A percentile compares a stretch with the other conserved stretches of the same genome.
Evolutionary conservation across 1,140 invertebrate species (phyloP).

Genomic region (Anoplophora glabripennis): DNA sequence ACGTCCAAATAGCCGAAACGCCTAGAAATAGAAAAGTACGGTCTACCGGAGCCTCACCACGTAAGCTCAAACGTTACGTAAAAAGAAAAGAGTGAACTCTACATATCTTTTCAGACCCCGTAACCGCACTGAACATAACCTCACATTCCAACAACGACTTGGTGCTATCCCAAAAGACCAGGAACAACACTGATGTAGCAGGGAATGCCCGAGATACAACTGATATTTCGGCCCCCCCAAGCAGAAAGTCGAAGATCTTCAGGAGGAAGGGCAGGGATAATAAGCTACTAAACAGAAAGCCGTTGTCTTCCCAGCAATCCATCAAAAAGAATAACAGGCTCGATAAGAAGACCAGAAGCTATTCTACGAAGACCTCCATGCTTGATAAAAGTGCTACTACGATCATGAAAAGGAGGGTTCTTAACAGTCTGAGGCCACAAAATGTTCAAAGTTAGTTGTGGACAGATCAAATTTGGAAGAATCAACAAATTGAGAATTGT

Average conservation of each 20-base stretch:
- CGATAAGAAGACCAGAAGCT: conserved; percentile 16
- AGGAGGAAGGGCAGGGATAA: conserved; percentile 19
- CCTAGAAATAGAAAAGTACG: conserved; percentile 8
- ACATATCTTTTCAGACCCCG: too few relatives aligned
- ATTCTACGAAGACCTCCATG: neutral
- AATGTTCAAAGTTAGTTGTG: conserved; percentile 1
- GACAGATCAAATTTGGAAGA: too few relatives aligned
- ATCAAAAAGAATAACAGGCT: conserved; percentile 10
- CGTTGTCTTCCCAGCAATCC: conserved; percentile 8
- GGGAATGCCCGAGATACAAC: neutral
- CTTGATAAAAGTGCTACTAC: conserved; percentile 14
- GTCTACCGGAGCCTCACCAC: neutral
- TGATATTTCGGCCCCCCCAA: neutral
- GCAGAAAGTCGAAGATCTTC: conserved; percentile 8
- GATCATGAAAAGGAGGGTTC: conserved; percentile 7
- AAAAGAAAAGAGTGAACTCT: too few relatives aligned
- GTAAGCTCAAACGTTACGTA: neutral
- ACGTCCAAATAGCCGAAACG: conserved; percentile 23
- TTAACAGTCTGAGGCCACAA: conserved; percentile 8
- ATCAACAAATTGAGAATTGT: too few relatives aligned
- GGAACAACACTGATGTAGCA: neutral
- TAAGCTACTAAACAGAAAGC: conserved; percentile 7
- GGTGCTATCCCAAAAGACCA: neutral
- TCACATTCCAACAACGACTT: too few relatives aligned
- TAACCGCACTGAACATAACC: too few relatives aligned